A percentile compares a stretch with the other conserved stretches of the same genome.
Evolutionary conservation across 2,113 vertebrate genomes (phyloP).

Genomic region (Tetraodon nigroviridis): DNA sequence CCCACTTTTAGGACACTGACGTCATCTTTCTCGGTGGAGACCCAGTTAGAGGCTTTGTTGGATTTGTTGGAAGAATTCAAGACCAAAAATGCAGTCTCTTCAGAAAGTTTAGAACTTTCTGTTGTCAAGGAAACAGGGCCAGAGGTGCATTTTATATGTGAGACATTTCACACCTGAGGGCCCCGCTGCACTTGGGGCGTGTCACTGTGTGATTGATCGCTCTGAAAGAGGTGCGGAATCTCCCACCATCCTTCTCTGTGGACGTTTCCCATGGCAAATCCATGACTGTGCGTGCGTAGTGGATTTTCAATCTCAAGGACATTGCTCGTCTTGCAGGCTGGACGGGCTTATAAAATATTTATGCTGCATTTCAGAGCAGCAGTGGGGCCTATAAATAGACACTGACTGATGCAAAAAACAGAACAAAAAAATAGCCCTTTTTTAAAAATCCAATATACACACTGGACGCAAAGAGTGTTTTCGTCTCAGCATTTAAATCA

Average conservation of each 20-base stretch:
- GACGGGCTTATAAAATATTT: conserved; percentile 47
- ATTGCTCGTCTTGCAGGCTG: conserved; percentile 23
- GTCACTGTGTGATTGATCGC: conserved; percentile 10
- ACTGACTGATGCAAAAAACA: conserved; percentile 1
- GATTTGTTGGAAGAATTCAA: too few relatives aligned
- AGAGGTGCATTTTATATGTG: not conserved
- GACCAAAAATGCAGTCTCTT: too few relatives aligned
- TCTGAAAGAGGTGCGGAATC: conserved; percentile 54
- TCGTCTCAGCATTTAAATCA: conserved; percentile 7
- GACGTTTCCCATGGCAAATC: conserved; percentile 53
- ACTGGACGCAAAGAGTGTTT: conserved; percentile 1
- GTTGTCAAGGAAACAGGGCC: too few relatives aligned
- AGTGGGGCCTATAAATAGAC: conserved; percentile 45
- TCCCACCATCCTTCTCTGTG: conserved; percentile 47
- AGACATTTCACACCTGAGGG: not conserved
- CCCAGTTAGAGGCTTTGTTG: too few relatives aligned
- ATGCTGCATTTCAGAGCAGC: conserved; percentile 27
- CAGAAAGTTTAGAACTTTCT: too few relatives aligned
- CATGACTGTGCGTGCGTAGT: not conserved
- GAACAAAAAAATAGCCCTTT: conserved; percentile 30
- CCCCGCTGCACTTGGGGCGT: not conserved
- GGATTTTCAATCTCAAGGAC: conserved; percentile 24
- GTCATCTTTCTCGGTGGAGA: not conserved
- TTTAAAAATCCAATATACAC: conserved; percentile 1
- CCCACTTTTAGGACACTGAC: not conserved